Base-by-base conservation (phyloP, 2,797 vertebrate genomes). In the Champsocephalus esox region DNA sequence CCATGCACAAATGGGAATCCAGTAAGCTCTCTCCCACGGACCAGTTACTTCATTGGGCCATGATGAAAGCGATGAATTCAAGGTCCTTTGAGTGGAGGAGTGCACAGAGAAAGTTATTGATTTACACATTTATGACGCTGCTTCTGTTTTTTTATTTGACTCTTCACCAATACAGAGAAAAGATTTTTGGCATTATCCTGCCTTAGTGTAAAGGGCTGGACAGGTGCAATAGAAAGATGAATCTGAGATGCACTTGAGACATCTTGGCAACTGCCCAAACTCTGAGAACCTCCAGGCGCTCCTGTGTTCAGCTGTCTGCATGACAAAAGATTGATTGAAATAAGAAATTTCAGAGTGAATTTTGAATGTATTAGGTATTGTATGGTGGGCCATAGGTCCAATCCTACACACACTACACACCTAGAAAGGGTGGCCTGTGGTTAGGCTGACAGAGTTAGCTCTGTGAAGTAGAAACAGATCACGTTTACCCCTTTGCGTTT, bases 181-280 rank as follows among this genome's bases (percentile, higher is more conserved):
- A 50, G 48, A 63, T 59, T 2, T 78, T 19, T 24, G 63, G 50
- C 21, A 61, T 52, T 48, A 48, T 44, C 59, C 69, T 63, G 45
- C 34, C 24, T 45, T 3, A 16, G 3, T 61, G 38, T 61, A 65
- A 24, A 72, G n/a, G 13, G 59, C 54, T 59, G 46, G 56, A 75
- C 72, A 83, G 64, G 58, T 84, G 70, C 59, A 61, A 77, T 69
- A 64, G 24, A 65, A 55, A 54, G 55, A 82, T 44, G 34, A 66
- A 14, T 56, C 38, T 17, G 64, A 82, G 75, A 89, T 91, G 74
- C 87, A 84, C 84, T 87, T 83, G 86, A 76, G 80, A 55, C 41
- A 72, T 78, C 63, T 70, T 77, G 89, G 85, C 71, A 50, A 12
- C 57, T 5, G 38, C 38, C 81, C 84, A 90, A 71, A 59, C 16